phyloP scores from a whole-genome alignment of 2,888 invertebrate species.

The Vandiemenella viatica region DNA sequence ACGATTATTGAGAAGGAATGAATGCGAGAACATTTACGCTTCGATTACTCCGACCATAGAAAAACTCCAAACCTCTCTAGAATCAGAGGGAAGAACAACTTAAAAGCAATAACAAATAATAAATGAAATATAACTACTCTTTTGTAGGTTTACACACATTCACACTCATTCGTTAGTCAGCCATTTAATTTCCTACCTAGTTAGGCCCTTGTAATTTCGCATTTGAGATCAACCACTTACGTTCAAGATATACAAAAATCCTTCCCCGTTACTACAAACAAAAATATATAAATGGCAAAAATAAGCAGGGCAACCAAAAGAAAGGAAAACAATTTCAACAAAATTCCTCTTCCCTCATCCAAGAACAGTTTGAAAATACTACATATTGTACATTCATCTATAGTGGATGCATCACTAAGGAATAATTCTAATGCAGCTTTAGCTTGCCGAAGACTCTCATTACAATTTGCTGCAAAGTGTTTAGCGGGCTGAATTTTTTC shows the following conservation, averaged over 20 bases:
- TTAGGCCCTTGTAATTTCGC: conserved; percentile 15
- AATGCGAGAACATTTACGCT: conserved; percentile 17
- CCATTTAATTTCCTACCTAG: conserved; percentile 11
- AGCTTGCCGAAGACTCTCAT: neutral
- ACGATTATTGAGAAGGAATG: conserved; percentile 13
- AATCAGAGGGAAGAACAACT: conserved; percentile 11
- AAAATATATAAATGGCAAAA: conserved; percentile 9
- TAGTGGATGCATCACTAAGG: conserved; percentile 8
- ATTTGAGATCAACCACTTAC: conserved; percentile 16
- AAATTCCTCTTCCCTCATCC: conserved; percentile 7
- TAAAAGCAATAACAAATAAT: conserved; percentile 8
- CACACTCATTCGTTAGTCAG: conserved; percentile 5
- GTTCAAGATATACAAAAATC: conserved; percentile 9
- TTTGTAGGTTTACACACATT: conserved; percentile 7
- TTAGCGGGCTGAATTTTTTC: neutral
- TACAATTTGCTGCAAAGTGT: neutral
- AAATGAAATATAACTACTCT: conserved; percentile 5
- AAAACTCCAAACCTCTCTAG: conserved; percentile 11
- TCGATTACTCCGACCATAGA: conserved; percentile 12
- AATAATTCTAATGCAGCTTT: neutral
- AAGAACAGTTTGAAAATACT: conserved; percentile 12
- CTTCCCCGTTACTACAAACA: neutral
- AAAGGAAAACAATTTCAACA: conserved; percentile 4
- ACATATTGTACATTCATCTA: conserved; percentile 12
- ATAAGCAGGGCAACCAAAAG: conserved; percentile 13